A percentile compares a stretch with the other conserved stretches of the same genome.
These are phyloP conservation scores for Antigone vipio DNA, from an alignment of 2,113 vertebrate species.

Conservation along the genomic window DNA sequence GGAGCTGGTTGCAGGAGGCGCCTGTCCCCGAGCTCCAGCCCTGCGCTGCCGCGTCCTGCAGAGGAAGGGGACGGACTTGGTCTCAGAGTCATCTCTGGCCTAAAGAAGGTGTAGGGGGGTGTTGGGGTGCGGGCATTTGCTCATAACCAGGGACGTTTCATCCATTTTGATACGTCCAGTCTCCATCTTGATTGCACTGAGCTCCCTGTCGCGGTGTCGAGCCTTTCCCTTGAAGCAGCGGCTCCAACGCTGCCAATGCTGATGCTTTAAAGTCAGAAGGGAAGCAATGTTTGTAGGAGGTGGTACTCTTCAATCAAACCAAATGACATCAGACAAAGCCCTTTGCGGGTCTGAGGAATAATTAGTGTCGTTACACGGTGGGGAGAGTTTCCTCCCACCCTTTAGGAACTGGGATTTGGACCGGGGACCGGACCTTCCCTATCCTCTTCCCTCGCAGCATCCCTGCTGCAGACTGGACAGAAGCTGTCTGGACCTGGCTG, in stretches of 20 bases:
- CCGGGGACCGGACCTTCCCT: neutral
- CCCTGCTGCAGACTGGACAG: neutral
- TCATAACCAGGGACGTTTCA: neutral
- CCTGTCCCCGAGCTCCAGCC: neutral
- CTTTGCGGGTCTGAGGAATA: neutral
- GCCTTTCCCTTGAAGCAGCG: neutral
- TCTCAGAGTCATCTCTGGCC: neutral
- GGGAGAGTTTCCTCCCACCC: neutral
- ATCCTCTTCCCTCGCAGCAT: neutral
- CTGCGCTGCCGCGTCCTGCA: neutral
- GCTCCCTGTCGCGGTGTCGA: neutral
- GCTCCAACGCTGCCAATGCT: neutral
- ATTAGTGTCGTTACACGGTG: rapidly evolving
- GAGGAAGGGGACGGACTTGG: neutral
- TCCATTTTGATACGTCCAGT: neutral
- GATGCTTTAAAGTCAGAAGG: neutral
- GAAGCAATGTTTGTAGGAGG: neutral
- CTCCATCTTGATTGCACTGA: neutral
- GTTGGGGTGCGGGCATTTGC: neutral
- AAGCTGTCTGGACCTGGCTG: neutral
- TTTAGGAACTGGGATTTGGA: neutral
- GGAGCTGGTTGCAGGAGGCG: neutral
- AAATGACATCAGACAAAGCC: neutral
- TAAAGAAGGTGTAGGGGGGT: neutral
- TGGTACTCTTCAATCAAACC: neutral